Percentiles rank a stretch among this genome's conserved stretches.
phyloP scores from a whole-genome alignment of 2,113 vertebrate species.

The Cygnus buccinator region DNA sequence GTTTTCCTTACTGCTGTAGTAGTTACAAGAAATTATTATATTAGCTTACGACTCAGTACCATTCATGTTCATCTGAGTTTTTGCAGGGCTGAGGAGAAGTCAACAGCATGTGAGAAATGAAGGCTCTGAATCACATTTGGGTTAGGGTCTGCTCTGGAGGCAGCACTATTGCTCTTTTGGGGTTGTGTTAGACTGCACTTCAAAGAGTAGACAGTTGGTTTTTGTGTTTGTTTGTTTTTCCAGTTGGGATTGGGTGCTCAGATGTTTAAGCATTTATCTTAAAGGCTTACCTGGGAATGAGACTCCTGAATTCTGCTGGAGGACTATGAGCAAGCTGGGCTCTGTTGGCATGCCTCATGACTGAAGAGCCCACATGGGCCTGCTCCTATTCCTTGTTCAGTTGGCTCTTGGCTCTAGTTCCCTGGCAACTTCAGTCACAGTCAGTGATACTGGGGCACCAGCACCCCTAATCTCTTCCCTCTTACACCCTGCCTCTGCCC shows the following conservation, averaged over 20 bases:
- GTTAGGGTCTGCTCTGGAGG: not conserved
- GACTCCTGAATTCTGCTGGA: not conserved
- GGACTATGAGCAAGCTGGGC: not conserved
- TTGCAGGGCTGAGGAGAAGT: not conserved
- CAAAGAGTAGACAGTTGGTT: not conserved
- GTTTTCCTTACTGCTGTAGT: not conserved
- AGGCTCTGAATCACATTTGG: not conserved
- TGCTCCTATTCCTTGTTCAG: not conserved
- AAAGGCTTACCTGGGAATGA: not conserved
- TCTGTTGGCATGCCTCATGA: not conserved
- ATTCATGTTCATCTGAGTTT: not conserved
- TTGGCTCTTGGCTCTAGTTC: not conserved
- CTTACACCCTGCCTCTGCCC: not conserved
- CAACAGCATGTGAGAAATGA: not conserved
- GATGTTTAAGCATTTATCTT: not conserved
- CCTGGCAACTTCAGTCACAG: not conserved
- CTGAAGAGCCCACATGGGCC: not conserved
- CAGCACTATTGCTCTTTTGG: not conserved
- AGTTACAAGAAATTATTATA: not conserved
- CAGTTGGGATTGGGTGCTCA: not conserved
- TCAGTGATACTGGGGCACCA: not conserved
- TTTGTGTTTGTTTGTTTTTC: not conserved
- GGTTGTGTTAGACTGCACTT: not conserved
- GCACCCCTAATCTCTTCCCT: not conserved
- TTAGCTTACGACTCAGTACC: not conserved